Base-by-base conservation (phyloP, 2,888 invertebrate genomes). In the Caenorhabditis becei region DNA sequence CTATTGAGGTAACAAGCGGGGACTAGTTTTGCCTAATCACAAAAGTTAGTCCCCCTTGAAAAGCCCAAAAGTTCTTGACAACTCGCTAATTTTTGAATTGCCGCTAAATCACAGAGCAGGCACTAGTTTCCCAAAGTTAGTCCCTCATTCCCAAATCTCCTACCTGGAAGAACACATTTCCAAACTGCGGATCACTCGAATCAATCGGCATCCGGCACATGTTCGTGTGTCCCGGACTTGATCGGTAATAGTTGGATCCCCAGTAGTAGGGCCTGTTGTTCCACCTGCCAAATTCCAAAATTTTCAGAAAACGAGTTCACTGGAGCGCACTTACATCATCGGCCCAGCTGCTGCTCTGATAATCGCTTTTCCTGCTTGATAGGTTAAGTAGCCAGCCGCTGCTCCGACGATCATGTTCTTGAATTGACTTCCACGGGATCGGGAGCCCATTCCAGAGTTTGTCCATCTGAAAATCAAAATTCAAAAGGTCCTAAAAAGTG, bases 201-300 rank as follows among this genome's bases (percentile, higher is more conserved):
- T 90, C 87, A 62, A 90, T 80, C n/a, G 90, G 90, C 90, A 90
- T 90, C 44, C 90, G 72, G 69, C 90, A 90, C 89, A 89, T 89
- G 23, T 86, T 80, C 16, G 80, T 74, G 65, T 82, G 79, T 74
- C 87, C 86, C 16, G 80, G 86, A 10, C 77, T 49, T 0, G 79
- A 63, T 53, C 85, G 88, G 51, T 89, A 90, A 77, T 90, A 84
- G 70, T 84, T 86, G 10, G 74, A 54, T 7, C 90, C 90, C 89
- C 89, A 90, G 67, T 90, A 90, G 77, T 90, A 90, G 11, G 83
- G 85, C 0, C 90, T 85, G 61, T 83, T 85, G 63, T 87, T 86
- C 89, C 89, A 89, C 83, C 89, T 90, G 62, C 24, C 83, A 83
- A 47, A 1, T 26, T 54, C 35, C 10, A 32, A 32, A 7, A 32